Conservation (phyloP, 2,113 vertebrate genomes). For the Pterocles burchelli region DNA sequence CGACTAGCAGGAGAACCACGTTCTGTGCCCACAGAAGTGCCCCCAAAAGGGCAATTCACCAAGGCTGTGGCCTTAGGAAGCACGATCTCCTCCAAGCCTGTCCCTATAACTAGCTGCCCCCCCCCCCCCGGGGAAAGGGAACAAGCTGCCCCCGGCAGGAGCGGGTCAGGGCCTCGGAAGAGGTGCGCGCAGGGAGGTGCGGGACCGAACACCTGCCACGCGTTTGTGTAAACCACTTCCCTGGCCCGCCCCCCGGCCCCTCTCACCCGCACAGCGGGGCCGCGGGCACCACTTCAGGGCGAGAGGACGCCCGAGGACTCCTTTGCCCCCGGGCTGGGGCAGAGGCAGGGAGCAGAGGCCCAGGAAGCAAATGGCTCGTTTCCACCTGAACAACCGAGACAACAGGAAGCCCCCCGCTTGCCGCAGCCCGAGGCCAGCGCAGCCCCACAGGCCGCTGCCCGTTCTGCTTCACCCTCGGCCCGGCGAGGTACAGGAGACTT, state of each 20-base stretch:
- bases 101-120: not conserved
- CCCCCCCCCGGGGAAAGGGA: not conserved
- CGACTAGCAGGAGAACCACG: not conserved
- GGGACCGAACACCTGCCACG: fast-evolving
- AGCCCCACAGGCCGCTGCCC: not conserved
- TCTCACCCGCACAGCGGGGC: not conserved
- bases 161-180: not conserved
- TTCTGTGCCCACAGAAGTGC: not conserved
- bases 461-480: not conserved
- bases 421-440: not conserved
- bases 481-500: not conserved
- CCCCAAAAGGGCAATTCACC: not conserved
- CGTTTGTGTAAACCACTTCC: not conserved
- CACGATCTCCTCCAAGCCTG: not conserved
- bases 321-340: fast-evolving
- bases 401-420: not conserved
- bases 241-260: not conserved
- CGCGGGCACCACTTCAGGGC: not conserved
- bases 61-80: not conserved
- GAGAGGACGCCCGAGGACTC: not conserved
- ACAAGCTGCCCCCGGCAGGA: not conserved
- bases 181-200: not conserved
- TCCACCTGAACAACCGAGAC: not conserved
- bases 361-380: not conserved
- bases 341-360: not conserved